Evolutionary conservation across 2,113 vertebrate species (phyloP).

Genomic region (Gobius niger): DNA sequence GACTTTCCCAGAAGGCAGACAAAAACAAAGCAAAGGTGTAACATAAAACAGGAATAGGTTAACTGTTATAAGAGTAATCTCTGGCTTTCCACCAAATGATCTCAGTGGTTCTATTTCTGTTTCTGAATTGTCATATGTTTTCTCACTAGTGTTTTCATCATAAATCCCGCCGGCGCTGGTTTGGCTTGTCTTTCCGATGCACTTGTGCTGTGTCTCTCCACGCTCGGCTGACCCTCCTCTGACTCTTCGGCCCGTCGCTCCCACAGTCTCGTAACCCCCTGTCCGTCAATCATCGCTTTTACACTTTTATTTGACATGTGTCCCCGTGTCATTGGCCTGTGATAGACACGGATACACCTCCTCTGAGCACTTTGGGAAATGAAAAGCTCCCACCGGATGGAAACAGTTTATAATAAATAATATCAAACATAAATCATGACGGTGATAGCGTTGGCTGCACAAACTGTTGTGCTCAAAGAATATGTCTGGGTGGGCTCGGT

Average conservation of each 20-base stretch:
- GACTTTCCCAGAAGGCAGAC: too few species aligned
- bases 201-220: slow-evolving; percentile 8
- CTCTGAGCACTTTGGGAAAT: slow-evolving; percentile 62
- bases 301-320: slow-evolving; percentile 61
- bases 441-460: slow-evolving; percentile 9
- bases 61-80: too few species aligned
- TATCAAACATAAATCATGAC: slow-evolving; percentile 41
- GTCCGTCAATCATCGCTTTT: slow-evolving; percentile 59
- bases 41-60: too few species aligned
- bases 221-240: slow-evolving; percentile 20
- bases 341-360: slow-evolving; percentile 44
- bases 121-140: not conserved
- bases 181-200: not conserved
- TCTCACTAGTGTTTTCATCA: not conserved
- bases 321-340: slow-evolving; percentile 59
- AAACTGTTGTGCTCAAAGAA: slow-evolving; percentile 13
- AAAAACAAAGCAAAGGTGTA: too few species aligned
- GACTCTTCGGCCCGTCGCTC: slow-evolving; percentile 36
- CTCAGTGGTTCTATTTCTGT: too few species aligned
- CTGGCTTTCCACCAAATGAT: too few species aligned
- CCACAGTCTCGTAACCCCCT: slow-evolving; percentile 39
- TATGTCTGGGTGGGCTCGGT: not conserved
- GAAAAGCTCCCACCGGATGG: slow-evolving; percentile 41
- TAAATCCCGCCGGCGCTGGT: not conserved
- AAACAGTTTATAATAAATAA: slow-evolving; percentile 51